Evolutionary conservation across 2,888 invertebrate species (phyloP).

Genomic region (Metacarcinus magister): DNA sequence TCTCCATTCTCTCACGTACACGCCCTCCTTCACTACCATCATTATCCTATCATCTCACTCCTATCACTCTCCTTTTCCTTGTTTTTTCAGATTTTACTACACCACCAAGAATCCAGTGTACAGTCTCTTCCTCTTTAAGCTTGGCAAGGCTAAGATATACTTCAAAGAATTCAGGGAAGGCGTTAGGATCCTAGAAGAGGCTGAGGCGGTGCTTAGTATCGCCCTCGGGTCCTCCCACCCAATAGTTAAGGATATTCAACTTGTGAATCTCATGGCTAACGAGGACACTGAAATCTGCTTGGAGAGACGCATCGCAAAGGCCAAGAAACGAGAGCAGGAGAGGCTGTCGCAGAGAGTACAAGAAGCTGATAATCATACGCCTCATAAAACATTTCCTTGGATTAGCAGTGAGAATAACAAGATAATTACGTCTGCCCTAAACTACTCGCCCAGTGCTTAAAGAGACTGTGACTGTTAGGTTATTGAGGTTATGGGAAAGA

Average conservation of each 20-base stretch:
- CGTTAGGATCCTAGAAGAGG: conserved; percentile 64
- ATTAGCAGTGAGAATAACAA: background rate
- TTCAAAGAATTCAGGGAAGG: conserved; percentile 71
- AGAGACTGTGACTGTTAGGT: background rate
- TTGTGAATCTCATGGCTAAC: conserved; percentile 60
- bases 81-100: conserved; percentile 66
- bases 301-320: conserved; percentile 54
- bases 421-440: background rate
- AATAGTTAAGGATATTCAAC: conserved; percentile 37
- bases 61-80: background rate
- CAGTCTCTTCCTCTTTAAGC: conserved; percentile 71
- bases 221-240: conserved; percentile 64
- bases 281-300: conserved; percentile 70
- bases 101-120: conserved; percentile 63
- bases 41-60: background rate
- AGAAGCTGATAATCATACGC: background rate
- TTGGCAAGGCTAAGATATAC: conserved; percentile 76
- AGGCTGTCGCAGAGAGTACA: background rate
- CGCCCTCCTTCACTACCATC: background rate
- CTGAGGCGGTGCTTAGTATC: conserved; percentile 56
- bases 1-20: no score
- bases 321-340: conserved; percentile 55
- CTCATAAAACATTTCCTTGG: background rate
- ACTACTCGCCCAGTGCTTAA: background rate
- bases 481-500: no score